A percentile compares a stretch with the other conserved stretches of the same genome.
These are phyloP conservation scores for Ibycter americanus DNA, from an alignment of 2,797 vertebrate species.

Conservation along the genomic window DNA sequence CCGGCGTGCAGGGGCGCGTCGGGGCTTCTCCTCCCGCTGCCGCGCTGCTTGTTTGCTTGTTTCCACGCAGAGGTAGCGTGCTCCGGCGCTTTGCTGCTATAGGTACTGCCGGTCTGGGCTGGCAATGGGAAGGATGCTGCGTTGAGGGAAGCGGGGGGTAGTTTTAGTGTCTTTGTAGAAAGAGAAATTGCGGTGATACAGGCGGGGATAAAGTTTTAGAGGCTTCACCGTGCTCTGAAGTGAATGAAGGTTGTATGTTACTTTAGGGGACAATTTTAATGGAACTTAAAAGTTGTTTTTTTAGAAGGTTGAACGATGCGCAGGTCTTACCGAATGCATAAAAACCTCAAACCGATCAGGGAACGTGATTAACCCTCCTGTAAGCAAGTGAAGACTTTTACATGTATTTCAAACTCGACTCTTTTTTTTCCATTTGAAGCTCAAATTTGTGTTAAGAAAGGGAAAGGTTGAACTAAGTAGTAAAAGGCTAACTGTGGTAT, in stretches of 20 bases:
- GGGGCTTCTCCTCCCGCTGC: background rate
- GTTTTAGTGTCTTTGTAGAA: background rate
- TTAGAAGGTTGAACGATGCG: background rate
- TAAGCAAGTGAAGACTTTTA: background rate
- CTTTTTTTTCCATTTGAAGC: background rate
- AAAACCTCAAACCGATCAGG: background rate
- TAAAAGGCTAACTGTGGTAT: background rate
- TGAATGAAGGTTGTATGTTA: background rate
- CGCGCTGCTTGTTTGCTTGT: rapidly evolving
- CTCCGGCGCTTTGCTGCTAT: background rate
- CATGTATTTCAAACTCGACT: background rate
- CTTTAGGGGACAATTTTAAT: background rate
- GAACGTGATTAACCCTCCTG: background rate
- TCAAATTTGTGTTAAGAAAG: background rate
- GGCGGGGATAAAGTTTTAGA: background rate
- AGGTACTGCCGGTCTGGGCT: background rate
- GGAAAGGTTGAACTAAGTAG: background rate
- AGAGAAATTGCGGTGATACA: background rate
- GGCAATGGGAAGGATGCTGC: background rate
- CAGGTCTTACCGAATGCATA: background rate
- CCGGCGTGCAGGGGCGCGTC: too few relatives aligned
- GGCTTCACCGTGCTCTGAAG: background rate
- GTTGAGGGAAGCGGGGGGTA: rapidly evolving
- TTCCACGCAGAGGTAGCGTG: rapidly evolving
- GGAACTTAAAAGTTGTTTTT: background rate